These are phyloP conservation scores for Drosophila suzukii DNA, from an alignment of 1,140 invertebrate genomes.

Conservation along the genomic window DNA sequence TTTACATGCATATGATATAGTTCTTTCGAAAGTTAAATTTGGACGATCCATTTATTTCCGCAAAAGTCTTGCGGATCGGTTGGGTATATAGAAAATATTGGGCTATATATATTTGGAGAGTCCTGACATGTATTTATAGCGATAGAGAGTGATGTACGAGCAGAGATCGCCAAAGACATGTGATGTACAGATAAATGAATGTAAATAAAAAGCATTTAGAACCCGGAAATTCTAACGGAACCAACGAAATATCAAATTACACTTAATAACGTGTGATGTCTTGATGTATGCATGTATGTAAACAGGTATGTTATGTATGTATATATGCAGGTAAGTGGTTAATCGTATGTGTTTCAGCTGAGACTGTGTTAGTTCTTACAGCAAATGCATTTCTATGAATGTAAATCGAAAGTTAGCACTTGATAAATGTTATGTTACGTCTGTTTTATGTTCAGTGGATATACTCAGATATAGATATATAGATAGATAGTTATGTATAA, in stretches of 20 bases:
- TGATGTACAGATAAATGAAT: slow-evolving; percentile 29
- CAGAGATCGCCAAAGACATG: slow-evolving; percentile 21
- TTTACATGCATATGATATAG: slow-evolving; percentile 44
- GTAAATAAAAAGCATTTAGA: neutral
- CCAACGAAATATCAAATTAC: slow-evolving; percentile 17
- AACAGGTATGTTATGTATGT: slow-evolving; percentile 21
- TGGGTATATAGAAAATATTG: slow-evolving; percentile 14
- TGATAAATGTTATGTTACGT: slow-evolving; percentile 34
- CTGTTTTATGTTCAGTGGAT: slow-evolving; percentile 22
- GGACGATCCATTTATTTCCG: slow-evolving; percentile 2
- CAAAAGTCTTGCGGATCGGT: slow-evolving; percentile 1
- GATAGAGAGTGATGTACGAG: slow-evolving; percentile 8
- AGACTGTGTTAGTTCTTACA: slow-evolving; percentile 29
- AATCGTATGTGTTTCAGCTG: slow-evolving; percentile 7
- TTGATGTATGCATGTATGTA: slow-evolving; percentile 44
- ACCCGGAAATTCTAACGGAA: slow-evolving; percentile 7
- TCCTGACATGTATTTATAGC: slow-evolving; percentile 27
- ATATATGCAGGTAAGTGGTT: slow-evolving; percentile 22
- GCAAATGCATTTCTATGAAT: slow-evolving; percentile 32
- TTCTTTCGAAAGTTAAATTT: slow-evolving; percentile 6
- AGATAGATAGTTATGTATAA: slow-evolving; percentile 30
- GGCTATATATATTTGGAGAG: slow-evolving; percentile 15
- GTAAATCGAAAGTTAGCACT: slow-evolving; percentile 30
- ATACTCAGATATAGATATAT: slow-evolving; percentile 31
- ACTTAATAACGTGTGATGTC: slow-evolving; percentile 28